Percentiles rank a stretch among this genome's conserved stretches.
Evolutionary conservation across 64 coral and sea anemone genomes (phyloP).

Genomic region (Pocillopora verrucosa): DNA sequence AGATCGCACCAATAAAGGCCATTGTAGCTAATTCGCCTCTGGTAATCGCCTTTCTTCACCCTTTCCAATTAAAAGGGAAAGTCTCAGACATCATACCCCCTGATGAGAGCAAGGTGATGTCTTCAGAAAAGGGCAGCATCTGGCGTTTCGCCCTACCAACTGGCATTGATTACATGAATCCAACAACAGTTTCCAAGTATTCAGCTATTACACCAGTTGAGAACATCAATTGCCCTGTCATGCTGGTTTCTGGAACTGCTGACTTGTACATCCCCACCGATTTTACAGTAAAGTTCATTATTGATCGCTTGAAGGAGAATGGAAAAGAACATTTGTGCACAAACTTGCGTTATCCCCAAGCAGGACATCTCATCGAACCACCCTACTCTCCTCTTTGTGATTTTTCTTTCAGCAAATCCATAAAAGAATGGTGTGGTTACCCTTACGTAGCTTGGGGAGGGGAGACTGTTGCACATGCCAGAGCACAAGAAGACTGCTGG

Average conservation of each 20-base stretch:
- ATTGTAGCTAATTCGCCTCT: no score
- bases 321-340: conserved; percentile 48
- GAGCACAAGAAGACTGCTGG: conserved; percentile 52
- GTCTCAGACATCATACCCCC: no score
- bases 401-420: conserved; percentile 21
- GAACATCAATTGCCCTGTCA: conserved; percentile 42
- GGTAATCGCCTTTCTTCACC: no score
- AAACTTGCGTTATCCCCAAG: conserved; percentile 45
- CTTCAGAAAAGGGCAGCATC: no score
- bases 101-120: no score
- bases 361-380: conserved; percentile 74
- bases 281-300: conserved; percentile 14
- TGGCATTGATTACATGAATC: no score
- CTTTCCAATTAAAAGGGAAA: no score
- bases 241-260: conserved; percentile 51
- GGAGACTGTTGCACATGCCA: conserved; percentile 22
- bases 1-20: no score
- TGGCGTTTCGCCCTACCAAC: no score
- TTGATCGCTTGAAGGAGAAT: conserved; percentile 44
- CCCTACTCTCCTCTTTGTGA: conserved; percentile 32
- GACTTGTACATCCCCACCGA: conserved; percentile 38
- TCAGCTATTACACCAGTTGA: conserved; percentile 51
- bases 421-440: neutral
- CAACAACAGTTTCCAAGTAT: no score
- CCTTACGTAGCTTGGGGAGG: conserved; percentile 45